Evolutionary conservation across 2,888 invertebrate species (phyloP).

Genomic region (Apamea crenata): DNA sequence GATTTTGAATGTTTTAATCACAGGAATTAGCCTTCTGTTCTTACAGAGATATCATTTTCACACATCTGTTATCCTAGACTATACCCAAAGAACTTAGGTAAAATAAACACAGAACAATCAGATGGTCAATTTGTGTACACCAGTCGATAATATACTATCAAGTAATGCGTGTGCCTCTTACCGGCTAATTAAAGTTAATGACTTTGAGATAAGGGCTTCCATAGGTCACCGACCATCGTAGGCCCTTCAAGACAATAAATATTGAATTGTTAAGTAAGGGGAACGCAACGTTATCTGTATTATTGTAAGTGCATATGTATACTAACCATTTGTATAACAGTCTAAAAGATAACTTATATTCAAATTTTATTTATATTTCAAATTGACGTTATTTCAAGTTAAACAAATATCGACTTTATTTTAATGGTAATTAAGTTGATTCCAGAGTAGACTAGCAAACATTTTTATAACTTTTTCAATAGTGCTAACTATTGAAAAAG

Average conservation of each 20-base stretch:
- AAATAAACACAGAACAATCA: slow-evolving; percentile 11
- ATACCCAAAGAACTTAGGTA: not conserved
- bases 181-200: slow-evolving; percentile 60
- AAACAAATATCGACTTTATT: no score
- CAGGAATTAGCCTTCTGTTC: no score
- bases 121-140: slow-evolving; percentile 34
- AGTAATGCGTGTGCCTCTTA: slow-evolving; percentile 43
- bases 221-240: slow-evolving; percentile 50
- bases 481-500: no score
- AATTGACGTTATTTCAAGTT: no score
- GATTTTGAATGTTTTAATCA: no score
- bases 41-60: not conserved
- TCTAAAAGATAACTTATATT: not conserved
- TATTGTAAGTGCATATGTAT: slow-evolving; percentile 29
- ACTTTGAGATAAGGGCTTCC: slow-evolving; percentile 56
- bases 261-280: slow-evolving; percentile 35
- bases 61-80: not conserved
- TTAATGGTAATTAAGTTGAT: no score
- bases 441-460: no score
- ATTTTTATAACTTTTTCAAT: no score
- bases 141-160: slow-evolving; percentile 18
- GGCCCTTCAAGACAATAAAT: slow-evolving; percentile 37
- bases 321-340: slow-evolving; percentile 4
- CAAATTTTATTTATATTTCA: no score
- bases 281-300: slow-evolving; percentile 29